Evolutionary conservation across 2,888 invertebrate genomes (phyloP).

Genomic region (Cephus pulcher): DNA sequence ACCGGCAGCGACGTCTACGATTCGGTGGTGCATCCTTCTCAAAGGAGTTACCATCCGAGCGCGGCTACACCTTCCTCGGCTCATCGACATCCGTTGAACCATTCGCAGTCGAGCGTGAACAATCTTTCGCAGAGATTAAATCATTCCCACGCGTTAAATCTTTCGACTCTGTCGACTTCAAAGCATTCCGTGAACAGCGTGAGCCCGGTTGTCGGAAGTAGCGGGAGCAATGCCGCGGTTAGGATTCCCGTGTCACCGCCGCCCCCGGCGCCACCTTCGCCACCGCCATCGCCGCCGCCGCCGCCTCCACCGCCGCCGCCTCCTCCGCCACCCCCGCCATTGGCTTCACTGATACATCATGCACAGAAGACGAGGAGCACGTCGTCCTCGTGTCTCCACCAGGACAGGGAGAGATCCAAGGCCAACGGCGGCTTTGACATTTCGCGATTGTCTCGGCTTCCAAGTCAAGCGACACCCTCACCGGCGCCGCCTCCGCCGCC

Average conservation of each 20-base stretch:
- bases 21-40: conserved; percentile 43
- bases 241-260: conserved; percentile 35
- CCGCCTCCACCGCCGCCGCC: conserved; percentile 63
- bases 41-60: conserved; percentile 32
- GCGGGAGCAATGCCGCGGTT: conserved; percentile 31
- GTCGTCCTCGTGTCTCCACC: conserved; percentile 37
- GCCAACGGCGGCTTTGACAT: conserved; percentile 73
- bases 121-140: conserved; percentile 61
- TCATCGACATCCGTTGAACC: conserved; percentile 57
- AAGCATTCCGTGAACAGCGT: conserved; percentile 64
- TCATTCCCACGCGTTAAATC: conserved; percentile 57
- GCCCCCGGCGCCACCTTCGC: conserved; percentile 42
- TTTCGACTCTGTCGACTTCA: conserved; percentile 61
- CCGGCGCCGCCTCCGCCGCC: conserved; percentile 43
- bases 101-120: conserved; percentile 65
- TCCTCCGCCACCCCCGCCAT: conserved; percentile 65
- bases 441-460: conserved; percentile 66
- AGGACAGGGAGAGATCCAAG: conserved; percentile 47
- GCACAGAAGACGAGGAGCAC: conserved; percentile 38
- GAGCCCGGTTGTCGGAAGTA: conserved; percentile 61
- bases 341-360: conserved; percentile 58
- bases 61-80: conserved; percentile 54
- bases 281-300: conserved; percentile 60
- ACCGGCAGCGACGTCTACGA: conserved; percentile 58
- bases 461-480: conserved; percentile 56